A percentile compares a stretch with the other conserved stretches of the same genome.
Evolutionary conservation across 2,888 invertebrate species (phyloP).

Genomic region (Osmoderma eremita): DNA sequence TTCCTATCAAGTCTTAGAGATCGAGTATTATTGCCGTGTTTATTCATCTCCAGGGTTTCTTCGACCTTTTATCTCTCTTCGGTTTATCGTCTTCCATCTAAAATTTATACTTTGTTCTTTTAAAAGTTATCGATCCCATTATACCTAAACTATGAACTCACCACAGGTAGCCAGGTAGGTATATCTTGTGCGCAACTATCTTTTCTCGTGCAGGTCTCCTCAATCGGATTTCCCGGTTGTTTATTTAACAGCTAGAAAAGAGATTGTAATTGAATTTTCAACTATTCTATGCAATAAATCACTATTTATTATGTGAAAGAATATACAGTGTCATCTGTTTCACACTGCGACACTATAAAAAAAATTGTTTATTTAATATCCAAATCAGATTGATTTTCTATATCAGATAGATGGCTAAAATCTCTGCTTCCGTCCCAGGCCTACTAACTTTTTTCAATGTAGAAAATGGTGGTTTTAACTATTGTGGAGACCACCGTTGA

Average conservation of each 20-base stretch:
- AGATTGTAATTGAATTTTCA: no score
- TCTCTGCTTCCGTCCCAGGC: no score
- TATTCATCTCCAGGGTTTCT: constrained; percentile 40
- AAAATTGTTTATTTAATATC: no score
- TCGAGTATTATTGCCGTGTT: constrained; percentile 9
- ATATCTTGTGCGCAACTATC: constrained; percentile 14
- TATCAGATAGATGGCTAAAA: no score
- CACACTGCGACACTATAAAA: constrained; percentile 44
- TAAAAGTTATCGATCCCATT: no score
- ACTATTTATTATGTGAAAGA: no score
- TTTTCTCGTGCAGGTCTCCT: constrained; percentile 3
- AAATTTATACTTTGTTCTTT: neutral
- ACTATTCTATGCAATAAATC: no score
- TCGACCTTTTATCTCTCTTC: constrained; percentile 32
- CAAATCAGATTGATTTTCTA: no score
- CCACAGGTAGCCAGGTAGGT: constrained; percentile 35
- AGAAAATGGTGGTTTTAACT: no score
- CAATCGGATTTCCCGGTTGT: constrained; percentile 50
- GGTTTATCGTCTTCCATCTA: constrained; percentile 38
- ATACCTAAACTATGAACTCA: neutral
- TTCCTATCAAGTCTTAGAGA: neutral
- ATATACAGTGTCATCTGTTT: no score
- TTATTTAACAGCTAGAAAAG: constrained; percentile 55
- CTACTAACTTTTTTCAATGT: no score
- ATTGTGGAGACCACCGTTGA: no score